Conservation (phyloP, 2,797 vertebrate genomes). For the Octomys mimax region DNA sequence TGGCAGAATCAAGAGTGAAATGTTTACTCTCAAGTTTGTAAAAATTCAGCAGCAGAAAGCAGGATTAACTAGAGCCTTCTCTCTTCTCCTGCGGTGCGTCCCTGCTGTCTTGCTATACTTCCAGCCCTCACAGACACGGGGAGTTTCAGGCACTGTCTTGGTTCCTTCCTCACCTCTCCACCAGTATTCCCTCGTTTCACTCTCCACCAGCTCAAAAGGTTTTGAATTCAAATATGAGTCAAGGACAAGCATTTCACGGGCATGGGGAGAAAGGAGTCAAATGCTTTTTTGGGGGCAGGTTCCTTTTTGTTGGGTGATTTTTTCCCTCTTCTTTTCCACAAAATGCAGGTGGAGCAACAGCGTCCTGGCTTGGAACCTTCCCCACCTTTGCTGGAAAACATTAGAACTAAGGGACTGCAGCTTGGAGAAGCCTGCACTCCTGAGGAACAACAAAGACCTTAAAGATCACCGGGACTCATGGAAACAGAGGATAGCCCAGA, state of each 20-base stretch:
- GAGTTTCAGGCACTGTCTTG: too few species aligned
- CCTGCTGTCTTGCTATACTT: not conserved
- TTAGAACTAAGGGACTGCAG: not conserved
- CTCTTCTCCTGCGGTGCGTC: accelerated
- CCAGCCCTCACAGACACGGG: not conserved
- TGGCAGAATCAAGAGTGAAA: not conserved
- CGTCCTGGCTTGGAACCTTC: not conserved
- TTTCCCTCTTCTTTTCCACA: not conserved
- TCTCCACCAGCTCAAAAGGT: not conserved
- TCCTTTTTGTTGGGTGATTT: not conserved
- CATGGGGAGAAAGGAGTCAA: not conserved
- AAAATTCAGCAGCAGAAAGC: not conserved
- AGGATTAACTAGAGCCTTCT: not conserved
- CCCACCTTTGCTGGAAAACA: not conserved
- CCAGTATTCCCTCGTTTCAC: not conserved
- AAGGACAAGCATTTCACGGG: not conserved
- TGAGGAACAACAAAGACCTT: not conserved
- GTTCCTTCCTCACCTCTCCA: not conserved
- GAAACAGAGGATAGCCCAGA: not conserved
- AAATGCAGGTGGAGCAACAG: accelerated
- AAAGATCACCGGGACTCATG: not conserved
- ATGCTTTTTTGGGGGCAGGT: not conserved
- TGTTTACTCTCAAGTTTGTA: not conserved
- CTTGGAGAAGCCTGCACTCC: not conserved
- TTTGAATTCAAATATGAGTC: not conserved